Conservation (phyloP, 2,888 invertebrate genomes). For the Endomychus coccineus region DNA sequence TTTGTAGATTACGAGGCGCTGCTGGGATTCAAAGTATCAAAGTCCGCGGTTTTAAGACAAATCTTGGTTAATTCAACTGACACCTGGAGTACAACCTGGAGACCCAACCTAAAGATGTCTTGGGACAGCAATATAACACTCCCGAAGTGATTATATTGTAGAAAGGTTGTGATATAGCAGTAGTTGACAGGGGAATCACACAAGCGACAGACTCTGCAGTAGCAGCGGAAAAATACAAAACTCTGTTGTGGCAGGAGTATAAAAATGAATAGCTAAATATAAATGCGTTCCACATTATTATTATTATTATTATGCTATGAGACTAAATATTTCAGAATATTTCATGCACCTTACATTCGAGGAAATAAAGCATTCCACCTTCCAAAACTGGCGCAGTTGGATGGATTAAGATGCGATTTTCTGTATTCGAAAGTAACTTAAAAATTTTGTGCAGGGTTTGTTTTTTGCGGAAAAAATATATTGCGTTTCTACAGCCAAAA, state of each 20-base stretch:
- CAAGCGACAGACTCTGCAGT: slow-evolving; percentile 56
- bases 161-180: slow-evolving; percentile 83
- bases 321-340: too few relatives aligned
- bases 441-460: too few relatives aligned
- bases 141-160: slow-evolving; percentile 74
- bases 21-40: too few relatives aligned
- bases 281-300: background rate
- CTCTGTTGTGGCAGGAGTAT: slow-evolving; percentile 66
- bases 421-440: too few relatives aligned
- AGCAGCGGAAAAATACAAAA: slow-evolving; percentile 63
- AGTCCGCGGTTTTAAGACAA: slow-evolving; percentile 59
- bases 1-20: too few relatives aligned
- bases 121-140: slow-evolving; percentile 84
- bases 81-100: slow-evolving; percentile 90
- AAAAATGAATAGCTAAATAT: slow-evolving; percentile 37
- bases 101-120: slow-evolving; percentile 57
- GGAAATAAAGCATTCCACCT: too few relatives aligned
- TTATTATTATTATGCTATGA: background rate
- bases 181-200: slow-evolving; percentile 89
- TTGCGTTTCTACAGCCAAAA: too few relatives aligned
- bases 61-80: slow-evolving; percentile 77
- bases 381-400: too few relatives aligned
- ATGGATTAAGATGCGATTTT: too few relatives aligned
- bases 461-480: too few relatives aligned
- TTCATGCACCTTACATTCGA: too few relatives aligned